Evolutionary conservation across 1,140 invertebrate genomes (phyloP), one percentile per base, ranked within the genome.

Genomic region (Nixonia krombeini): DNA sequence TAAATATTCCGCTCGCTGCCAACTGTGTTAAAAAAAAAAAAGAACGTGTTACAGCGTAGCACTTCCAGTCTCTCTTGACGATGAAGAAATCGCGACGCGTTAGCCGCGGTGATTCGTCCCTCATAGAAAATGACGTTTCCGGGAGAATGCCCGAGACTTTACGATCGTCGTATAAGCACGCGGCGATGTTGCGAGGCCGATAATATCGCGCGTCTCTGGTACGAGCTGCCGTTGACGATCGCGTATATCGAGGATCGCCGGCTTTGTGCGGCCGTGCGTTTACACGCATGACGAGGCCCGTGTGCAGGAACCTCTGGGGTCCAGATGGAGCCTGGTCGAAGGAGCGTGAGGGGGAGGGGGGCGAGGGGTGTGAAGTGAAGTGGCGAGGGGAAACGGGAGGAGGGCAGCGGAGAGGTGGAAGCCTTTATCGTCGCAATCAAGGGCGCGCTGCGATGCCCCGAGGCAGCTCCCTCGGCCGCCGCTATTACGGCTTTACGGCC

Each of bases 401-500:
- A n/a, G n/a, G n/a, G n/a, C n/a, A n/a, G n/a, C n/a, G n/a, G n/a
- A n/a, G n/a, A n/a, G n/a, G n/a, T n/a, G n/a, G n/a, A n/a, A 40
- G 41, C 25, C 50, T 62, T 55, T 69, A 61, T 67, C 47, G 47
- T 49, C 29, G 56, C 50, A 67, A 76, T 76, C 71, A 74, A 73
- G 70, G 58, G 65, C 67, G 64, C 64, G 57, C 35, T 15, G 47
- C 37, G 55, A 64, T 53, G 49, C 51, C 21, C 51, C 21, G 61
- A 59, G 47, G 51, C 40, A 55, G 57, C 12, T 52, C 18, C 44
- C 26, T 44, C 23, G 56, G 49, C n/a, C n/a, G 45, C 33, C 53
- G 64, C 57, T 68, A 52, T 28, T 69, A 62, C 59, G 51, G 65
- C 47, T 76, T 78, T 76, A 74, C 51, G 67, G 40, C 52, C 46